Percentiles rank a stretch among this genome's conserved stretches.
Conservation (phyloP, 2,797 vertebrate genomes). For the Echeneis naucrates region DNA sequence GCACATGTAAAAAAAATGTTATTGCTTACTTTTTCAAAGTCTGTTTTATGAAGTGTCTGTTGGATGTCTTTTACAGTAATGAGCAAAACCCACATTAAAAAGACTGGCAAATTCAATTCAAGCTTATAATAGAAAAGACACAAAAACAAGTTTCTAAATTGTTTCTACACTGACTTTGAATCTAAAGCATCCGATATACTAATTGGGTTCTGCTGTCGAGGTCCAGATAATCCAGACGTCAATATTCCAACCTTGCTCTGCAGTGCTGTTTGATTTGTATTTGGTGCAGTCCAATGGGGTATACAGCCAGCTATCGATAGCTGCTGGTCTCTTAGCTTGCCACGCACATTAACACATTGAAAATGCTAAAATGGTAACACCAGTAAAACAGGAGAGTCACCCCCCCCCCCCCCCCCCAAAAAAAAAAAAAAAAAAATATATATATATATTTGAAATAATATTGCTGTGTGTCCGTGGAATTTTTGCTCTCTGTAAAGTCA, state of each 20-base stretch:
- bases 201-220: constrained; percentile 60
- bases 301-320: constrained; percentile 54
- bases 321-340: constrained; percentile 48
- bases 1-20: not conserved
- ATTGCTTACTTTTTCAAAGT: not conserved
- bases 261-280: constrained; percentile 73
- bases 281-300: constrained; percentile 71
- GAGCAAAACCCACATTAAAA: constrained; percentile 27
- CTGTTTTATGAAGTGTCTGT: not conserved
- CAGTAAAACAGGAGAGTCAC: not conserved
- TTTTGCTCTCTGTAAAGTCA: not conserved
- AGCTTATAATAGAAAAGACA: constrained; percentile 28
- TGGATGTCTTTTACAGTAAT: constrained; percentile 5
- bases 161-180: constrained; percentile 46
- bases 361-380: constrained; percentile 2
- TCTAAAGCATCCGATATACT: constrained; percentile 57
- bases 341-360: constrained; percentile 7
- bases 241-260: constrained; percentile 69
- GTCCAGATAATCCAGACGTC: constrained; percentile 67
- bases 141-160: constrained; percentile 27
- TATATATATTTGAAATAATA: not conserved
- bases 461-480: not conserved
- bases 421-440: too few relatives aligned
- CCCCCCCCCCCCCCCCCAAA: too few relatives aligned
- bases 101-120: constrained; percentile 35